Base-by-base conservation (phyloP, 1,140 invertebrate genomes). In the Neocloeon triangulifer region DNA sequence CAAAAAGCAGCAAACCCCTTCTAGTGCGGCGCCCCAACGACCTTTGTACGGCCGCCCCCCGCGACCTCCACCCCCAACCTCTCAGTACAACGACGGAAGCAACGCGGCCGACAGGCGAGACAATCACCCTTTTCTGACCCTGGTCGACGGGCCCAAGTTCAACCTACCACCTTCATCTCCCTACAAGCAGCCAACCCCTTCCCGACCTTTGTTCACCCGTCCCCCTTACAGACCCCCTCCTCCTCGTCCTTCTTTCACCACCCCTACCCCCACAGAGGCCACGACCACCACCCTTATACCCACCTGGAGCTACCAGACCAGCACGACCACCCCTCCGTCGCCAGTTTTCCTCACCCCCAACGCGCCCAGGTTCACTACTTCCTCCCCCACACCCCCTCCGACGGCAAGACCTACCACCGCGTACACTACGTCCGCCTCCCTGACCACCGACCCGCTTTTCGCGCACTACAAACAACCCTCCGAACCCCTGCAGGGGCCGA, bases 401-500 rank as follows among this genome's bases (percentile, higher is more conserved):
- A 32, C 31, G 15, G 5, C 31, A 4, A 45, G 19, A 9, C 22
- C 25, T 7, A 32, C 28, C 6, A 14, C 19, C 0, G 15, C 30
- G 5, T 30, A 27, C 8, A 28, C 51, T 38, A 41, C 47, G 10
- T 39, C 40, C 4, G 42, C 42, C 23, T 58, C 47, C 36, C 42
- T 51, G 33, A 64, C 55, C 19, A 64, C 55, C 0, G 59, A 65
- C 42, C 56, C 57, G 1, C 45, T 64, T 3, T 63, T 64, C 35
- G 62, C 64, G 37, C 66, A 71, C 35, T 62, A 64, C 29, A 72
- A 71, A 38, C 61, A 69, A 41, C 67, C 69, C 2, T 55, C 53
- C 1, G 66, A 69, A 40, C 59, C 64, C 1, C 48, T 72, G 0
- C 44, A 56, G 20, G 59, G 66, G 3, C 71, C 75, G 2, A 64